Base-by-base conservation (phyloP, 2,797 vertebrate genomes). In the Tinamus major region DNA sequence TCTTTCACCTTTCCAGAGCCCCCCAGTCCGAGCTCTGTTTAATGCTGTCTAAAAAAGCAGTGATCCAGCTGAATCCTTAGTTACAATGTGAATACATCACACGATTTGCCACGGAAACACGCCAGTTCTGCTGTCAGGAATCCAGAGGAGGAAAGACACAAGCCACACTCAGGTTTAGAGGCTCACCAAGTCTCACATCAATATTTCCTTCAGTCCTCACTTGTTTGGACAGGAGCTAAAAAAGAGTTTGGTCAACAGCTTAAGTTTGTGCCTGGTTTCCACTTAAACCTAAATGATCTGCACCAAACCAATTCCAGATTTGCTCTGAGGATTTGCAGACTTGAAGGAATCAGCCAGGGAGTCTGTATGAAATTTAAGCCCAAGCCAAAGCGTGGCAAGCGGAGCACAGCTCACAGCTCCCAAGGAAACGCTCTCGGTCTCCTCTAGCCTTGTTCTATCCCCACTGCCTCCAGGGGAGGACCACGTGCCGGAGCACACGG, bases 271-370 rank as follows among this genome's bases (percentile, higher is more conserved):
- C 15, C 31, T 58, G 20, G 64, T 68, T 90, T 87, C 75, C 58
- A 11, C 80, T 71, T 49, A 63, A 90, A 89, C 46, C 56, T 61
- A 58, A 95, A 68, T 10, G n/a, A 33, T 11, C 75, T 20, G 6
- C 41, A 51, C 90, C 71, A 90, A 87, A 87, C 68, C 33, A 18
- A 65, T 82, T 75, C 89, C 93, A 96, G 89, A 85, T 89, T 80
- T 33, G 14, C 49, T 69, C 53, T 17, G 39, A 89, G 61, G 58
- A 64, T 59, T 82, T 58, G 31, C 56, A 92, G 64, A 19, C 53
- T 89, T 82, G 37, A 74, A 89, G 88, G 68, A 64, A 78, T 56
- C 42, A 81, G 61, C 77, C 67, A 79, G 12, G 48, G 71, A 81
- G 84, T 48, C 61, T 56, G 68, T 5, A 61, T 0, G 3, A 82